Evolutionary conservation across 2,113 vertebrate species (phyloP).

Genomic region (Nothoprocta pentlandii): DNA sequence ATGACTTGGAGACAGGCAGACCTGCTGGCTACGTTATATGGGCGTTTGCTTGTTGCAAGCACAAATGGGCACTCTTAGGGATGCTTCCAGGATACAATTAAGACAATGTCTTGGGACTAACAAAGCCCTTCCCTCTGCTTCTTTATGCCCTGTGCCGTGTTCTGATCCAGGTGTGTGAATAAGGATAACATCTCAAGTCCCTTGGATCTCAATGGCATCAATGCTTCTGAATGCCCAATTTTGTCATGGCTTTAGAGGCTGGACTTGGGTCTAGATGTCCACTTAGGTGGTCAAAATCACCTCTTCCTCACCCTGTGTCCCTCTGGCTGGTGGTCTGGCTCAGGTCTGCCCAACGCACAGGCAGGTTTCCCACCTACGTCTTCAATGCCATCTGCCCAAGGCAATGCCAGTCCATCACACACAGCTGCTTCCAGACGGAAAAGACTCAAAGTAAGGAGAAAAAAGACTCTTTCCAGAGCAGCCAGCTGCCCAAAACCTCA

Average conservation of each 20-base stretch:
- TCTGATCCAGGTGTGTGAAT: background rate
- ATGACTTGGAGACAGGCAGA: conserved; percentile 20
- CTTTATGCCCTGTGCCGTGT: background rate
- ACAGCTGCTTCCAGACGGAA: background rate
- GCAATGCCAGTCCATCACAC: background rate
- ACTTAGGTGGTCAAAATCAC: background rate
- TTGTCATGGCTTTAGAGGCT: background rate
- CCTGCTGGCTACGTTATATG: background rate
- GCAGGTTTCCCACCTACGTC: background rate
- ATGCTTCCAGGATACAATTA: conserved; percentile 71
- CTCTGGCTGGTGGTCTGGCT: background rate
- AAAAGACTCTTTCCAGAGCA: background rate
- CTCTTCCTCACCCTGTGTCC: background rate
- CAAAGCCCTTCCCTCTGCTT: background rate
- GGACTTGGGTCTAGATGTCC: background rate
- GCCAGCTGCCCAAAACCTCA: background rate
- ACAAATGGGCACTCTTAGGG: background rate
- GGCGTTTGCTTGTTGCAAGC: conserved; percentile 9
- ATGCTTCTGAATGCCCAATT: background rate
- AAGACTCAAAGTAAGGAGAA: background rate
- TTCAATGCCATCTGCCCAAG: fast-evolving
- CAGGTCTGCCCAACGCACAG: background rate
- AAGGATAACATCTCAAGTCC: background rate
- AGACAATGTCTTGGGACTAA: background rate
- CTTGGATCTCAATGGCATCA: background rate